Evolutionary conservation across 2,888 invertebrate genomes (phyloP).

Genomic region (Flabesymbios commensalis): DNA sequence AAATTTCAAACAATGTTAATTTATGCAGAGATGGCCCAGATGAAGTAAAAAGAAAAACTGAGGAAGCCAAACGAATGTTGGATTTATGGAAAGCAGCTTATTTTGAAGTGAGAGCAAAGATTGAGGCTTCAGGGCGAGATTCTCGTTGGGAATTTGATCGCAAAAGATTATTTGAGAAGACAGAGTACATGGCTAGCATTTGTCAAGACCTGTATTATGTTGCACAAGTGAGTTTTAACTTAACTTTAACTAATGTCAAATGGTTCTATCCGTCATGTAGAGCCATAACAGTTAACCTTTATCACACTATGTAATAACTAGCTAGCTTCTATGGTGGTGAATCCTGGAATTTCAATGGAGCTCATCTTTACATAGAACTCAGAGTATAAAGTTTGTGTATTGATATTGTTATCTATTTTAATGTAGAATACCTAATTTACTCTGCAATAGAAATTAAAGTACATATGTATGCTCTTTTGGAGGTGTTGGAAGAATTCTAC

Average conservation of each 20-base stretch:
- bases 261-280: no score
- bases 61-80: slow-evolving; percentile 72
- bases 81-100: slow-evolving; percentile 70
- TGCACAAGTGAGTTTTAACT: slow-evolving; percentile 67
- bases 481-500: slow-evolving; percentile 84
- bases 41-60: slow-evolving; percentile 65
- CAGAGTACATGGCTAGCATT: slow-evolving; percentile 83
- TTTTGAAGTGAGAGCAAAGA: slow-evolving; percentile 70
- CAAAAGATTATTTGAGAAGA: slow-evolving; percentile 76
- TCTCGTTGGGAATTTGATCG: slow-evolving; percentile 90
- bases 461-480: slow-evolving; percentile 25
- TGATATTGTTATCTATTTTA: no score
- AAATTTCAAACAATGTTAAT: no score
- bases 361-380: no score
- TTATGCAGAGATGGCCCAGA: slow-evolving; percentile 29
- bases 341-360: no score
- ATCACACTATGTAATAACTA: no score
- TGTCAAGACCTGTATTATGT: slow-evolving; percentile 80
- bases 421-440: no score
- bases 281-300: no score
- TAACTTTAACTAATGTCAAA: background rate
- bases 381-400: no score
- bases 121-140: slow-evolving; percentile 83
- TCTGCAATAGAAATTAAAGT: no score
- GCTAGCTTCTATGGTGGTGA: no score